Conservation (phyloP, 2,888 invertebrate genomes). For the Leucophora obtusa region DNA sequence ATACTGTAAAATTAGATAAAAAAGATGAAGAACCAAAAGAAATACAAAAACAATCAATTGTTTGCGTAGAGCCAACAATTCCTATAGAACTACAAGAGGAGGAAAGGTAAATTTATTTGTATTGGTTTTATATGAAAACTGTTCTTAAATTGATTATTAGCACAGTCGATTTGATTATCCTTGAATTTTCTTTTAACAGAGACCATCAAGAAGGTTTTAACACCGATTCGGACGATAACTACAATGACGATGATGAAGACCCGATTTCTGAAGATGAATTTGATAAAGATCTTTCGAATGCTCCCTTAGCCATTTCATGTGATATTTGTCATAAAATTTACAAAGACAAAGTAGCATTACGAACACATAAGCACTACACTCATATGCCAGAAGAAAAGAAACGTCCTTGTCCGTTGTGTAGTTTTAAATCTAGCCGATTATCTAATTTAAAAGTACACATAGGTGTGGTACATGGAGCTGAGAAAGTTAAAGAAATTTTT, state of each 20-base stretch:
- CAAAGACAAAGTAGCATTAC: slow-evolving; percentile 47
- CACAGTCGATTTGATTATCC: background rate
- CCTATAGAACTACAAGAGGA: slow-evolving; percentile 23
- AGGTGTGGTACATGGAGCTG: slow-evolving; percentile 54
- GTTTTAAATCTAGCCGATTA: slow-evolving; percentile 54
- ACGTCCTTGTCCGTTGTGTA: slow-evolving; percentile 54
- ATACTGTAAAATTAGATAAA: background rate
- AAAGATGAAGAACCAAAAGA: background rate
- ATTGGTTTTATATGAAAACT: too few species aligned
- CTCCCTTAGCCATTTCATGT: slow-evolving; percentile 57
- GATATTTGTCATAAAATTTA: slow-evolving; percentile 59
- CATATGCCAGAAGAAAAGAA: slow-evolving; percentile 61
- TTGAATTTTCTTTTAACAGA: slow-evolving; percentile 12
- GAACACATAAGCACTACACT: slow-evolving; percentile 57
- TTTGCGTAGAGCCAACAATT: background rate
- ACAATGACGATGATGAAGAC: slow-evolving; percentile 37
- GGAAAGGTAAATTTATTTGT: slow-evolving; percentile 18
- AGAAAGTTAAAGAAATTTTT: slow-evolving; percentile 49
- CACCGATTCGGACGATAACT: slow-evolving; percentile 34
- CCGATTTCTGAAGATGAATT: slow-evolving; percentile 49
- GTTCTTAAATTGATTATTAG: too few species aligned
- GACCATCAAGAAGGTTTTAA: slow-evolving; percentile 31
- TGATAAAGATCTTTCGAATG: slow-evolving; percentile 42
- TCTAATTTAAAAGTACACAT: slow-evolving; percentile 58
- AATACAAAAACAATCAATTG: background rate